Base-by-base conservation (phyloP, 2,797 vertebrate species). In the Dromococcyx pavoninus region DNA sequence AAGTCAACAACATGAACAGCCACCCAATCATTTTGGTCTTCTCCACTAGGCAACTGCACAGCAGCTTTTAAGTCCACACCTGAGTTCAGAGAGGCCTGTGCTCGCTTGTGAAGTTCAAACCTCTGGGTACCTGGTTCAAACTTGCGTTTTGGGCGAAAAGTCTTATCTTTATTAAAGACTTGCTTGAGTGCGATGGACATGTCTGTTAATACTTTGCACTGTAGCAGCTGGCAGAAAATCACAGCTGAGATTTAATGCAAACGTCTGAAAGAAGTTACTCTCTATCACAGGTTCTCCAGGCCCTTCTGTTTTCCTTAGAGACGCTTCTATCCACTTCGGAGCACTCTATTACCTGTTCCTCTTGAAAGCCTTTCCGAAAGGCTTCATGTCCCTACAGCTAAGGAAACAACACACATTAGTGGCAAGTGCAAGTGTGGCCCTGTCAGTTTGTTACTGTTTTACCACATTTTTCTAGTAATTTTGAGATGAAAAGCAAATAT, bases 151-250 rank as follows among this genome's bases (percentile, higher is more conserved):
- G 98, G 98, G 35, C 98, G 97, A 91, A 98, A 98, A 13, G 98
- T 98, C 96, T 98, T 98, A 96, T 98, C 98, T 88, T 98, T 98
- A 95, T 98, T 98, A 88, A 98, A 98, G 83, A 98, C 98, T 93
- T 98, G 98, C 89, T 98, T 98, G 75, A 98, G 97, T 53, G 98
- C 97, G 82, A 97, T 98, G 54, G 98, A 98, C 98, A 98, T 98
- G 85, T 88, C 65, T 95, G 88, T 30, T 93, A 94, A 80, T 89
- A 91, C 89, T 92, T 95, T 85, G 70, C 62, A 60, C 83, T 80
- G 57, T 22, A 86, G 64, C 77, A 94, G 80, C 67, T 95, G 86
- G 77, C 50, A 91, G 89, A 94, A 95, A 96, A 93, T 62, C 75
- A 96, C 86, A 2, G 77, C 62, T 95, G 86, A 82, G 67, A 94